These are phyloP conservation scores for Pocillopora verrucosa DNA, from an alignment of 64 coral and sea anemone species.

Conservation along the genomic window DNA sequence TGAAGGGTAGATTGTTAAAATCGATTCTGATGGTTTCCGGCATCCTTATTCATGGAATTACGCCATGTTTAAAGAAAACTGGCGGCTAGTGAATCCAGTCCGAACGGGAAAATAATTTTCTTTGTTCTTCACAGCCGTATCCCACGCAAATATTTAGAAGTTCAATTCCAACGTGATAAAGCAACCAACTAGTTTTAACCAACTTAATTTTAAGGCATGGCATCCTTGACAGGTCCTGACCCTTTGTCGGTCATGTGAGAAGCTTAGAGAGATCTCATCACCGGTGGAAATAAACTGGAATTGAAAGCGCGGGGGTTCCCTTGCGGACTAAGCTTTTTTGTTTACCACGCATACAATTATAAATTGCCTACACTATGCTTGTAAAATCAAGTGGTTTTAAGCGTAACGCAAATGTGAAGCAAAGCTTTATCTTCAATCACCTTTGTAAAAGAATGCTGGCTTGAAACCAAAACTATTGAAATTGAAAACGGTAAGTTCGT, in stretches of 20 bases:
- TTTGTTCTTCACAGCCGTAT: neutral
- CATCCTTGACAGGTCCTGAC: neutral
- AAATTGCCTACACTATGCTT: neutral
- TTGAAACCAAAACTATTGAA: neutral
- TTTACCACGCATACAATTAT: neutral
- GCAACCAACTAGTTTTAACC: neutral
- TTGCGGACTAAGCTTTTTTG: neutral
- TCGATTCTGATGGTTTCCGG: neutral
- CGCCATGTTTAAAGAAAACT: too few species aligned
- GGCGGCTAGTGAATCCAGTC: neutral
- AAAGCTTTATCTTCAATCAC: neutral
- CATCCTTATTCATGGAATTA: too few species aligned
- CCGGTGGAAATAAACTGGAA: neutral
- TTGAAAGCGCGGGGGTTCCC: neutral
- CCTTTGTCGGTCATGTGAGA: conserved; percentile 5
- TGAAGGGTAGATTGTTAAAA: neutral
- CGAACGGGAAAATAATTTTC: neutral
- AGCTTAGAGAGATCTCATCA: conserved; percentile 19
- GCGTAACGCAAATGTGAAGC: neutral
- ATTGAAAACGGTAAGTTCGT: neutral
- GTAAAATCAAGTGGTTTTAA: neutral
- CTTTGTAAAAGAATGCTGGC: neutral
- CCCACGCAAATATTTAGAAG: neutral
- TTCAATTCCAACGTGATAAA: conserved; percentile 12
- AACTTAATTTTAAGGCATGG: too few species aligned